Evolutionary conservation across 2,797 vertebrate species (phyloP).

Genomic region (Urophycis tenuis): DNA sequence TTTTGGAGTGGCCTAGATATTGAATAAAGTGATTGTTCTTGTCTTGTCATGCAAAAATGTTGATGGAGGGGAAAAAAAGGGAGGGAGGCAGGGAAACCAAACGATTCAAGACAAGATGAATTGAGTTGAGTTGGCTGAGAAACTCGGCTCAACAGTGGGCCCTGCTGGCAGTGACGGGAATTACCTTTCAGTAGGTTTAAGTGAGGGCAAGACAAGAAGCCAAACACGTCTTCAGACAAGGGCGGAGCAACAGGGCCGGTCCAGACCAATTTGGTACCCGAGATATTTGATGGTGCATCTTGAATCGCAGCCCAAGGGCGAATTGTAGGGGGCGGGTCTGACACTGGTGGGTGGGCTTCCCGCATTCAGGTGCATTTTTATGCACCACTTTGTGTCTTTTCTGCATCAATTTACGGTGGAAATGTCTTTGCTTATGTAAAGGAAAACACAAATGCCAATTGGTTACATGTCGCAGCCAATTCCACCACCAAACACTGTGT

Average conservation of each 20-base stretch:
- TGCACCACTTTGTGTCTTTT: no score
- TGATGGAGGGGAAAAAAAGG: constrained; percentile 11
- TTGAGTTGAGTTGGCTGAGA: background rate
- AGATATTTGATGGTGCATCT: no score
- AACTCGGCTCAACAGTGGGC: constrained; percentile 65
- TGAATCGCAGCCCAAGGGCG: no score
- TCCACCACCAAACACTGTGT: no score
- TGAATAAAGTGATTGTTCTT: constrained; percentile 60
- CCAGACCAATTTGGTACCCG: no score
- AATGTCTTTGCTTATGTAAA: no score
- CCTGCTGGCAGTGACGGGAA: constrained; percentile 52
- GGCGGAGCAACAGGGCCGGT: background rate
- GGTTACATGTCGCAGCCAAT: no score
- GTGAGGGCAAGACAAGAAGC: background rate
- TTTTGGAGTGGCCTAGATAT: constrained; percentile 67
- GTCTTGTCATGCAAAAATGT: constrained; percentile 48
- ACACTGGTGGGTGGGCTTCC: no score
- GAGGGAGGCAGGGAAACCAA: background rate
- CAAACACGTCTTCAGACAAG: constrained; percentile 7
- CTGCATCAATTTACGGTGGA: no score
- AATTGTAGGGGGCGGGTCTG: no score
- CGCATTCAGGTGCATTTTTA: no score
- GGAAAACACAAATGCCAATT: no score
- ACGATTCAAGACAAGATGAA: background rate
- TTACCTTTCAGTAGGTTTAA: background rate